A percentile compares a stretch with the other conserved stretches of the same genome.
phyloP scores from a whole-genome alignment of 2,113 vertebrate species.

The Hippocampus barbouri region DNA sequence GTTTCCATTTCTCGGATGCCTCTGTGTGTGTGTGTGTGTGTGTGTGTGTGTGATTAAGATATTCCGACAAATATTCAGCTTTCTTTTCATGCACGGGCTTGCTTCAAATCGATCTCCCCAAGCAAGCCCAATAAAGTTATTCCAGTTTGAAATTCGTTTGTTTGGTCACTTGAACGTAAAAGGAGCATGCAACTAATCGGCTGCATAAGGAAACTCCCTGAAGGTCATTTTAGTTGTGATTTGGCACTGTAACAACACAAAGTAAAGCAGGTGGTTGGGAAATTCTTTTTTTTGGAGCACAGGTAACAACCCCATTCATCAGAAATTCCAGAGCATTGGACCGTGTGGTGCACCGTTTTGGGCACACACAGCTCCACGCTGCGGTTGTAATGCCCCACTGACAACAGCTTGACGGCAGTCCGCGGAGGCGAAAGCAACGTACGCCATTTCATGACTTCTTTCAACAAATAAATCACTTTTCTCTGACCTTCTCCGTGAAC shows the following conservation, averaged over 20 bases:
- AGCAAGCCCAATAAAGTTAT: too few relatives aligned
- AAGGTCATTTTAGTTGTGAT: not conserved
- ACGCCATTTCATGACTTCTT: conserved; percentile 5
- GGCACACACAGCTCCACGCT: conserved; percentile 19
- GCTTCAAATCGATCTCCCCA: too few relatives aligned
- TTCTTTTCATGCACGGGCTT: too few relatives aligned
- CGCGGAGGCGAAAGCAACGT: conserved; percentile 10
- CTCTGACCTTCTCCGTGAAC: not conserved
- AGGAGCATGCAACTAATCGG: not conserved
- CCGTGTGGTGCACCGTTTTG: conserved; percentile 17
- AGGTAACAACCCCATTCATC: not conserved
- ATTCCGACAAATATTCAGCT: too few relatives aligned
- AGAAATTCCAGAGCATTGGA: conserved; percentile 20
- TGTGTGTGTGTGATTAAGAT: too few relatives aligned
- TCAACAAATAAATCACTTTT: conserved; percentile 28
- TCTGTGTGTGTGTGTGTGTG: too few relatives aligned
- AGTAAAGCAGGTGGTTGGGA: not conserved
- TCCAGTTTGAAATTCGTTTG: not conserved
- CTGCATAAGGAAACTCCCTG: not conserved
- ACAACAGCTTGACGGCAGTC: conserved; percentile 26
- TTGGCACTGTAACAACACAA: not conserved
- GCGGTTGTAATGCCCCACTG: conserved; percentile 13
- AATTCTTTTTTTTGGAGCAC: not conserved
- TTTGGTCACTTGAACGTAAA: not conserved
- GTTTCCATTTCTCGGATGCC: too few relatives aligned